Evolutionary conservation across 2,113 vertebrate genomes (phyloP), one percentile per base, ranked within the genome.

Genomic region (Archilochus colubris): DNA sequence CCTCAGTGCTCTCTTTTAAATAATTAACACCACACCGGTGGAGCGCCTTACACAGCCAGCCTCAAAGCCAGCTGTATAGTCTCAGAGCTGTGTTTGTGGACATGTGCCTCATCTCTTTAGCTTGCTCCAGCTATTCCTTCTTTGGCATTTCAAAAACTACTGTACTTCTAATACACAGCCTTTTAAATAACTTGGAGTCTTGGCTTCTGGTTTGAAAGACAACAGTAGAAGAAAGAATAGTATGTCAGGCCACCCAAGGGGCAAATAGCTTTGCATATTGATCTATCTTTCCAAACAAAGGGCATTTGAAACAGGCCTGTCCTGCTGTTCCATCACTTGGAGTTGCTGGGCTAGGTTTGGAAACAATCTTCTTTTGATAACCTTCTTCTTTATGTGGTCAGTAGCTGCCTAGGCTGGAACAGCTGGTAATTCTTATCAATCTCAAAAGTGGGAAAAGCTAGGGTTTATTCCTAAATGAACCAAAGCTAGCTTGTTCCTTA

Each of bases 1-100:
- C 97, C 98, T 98, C 97, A 95, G 96, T 68, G 92, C 96, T 98
- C 94, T 80, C 91, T 74, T 97, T 98, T 99, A 98, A 99, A 98
- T 98, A 98, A 99, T 98, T 98, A 98, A 99, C 98, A 93, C 76
- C 66, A 88, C 81, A 5, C 97, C 93, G 68, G 93, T 96, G 95
- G 95, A 75, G 81, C 62, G 93, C 92, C 73, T 4, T 88, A 94
- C 93, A 97, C 97, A 96, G 95, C 61, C 94, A 93, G 97, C 81
- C 96, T 96, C 92, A 69, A 83, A 93, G 76, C 97, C 98, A 98
- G 98, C 98, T 98, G 98, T 67, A 22, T 23, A 31, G 93, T 97
- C 96, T 94, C 96, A 38, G 74, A 96, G 97, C 97, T 86, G 91
- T 28, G 82, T 67, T 80, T 61, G 19, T 4, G 53, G 94, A 63